Base-by-base conservation (phyloP, 2,888 invertebrate species). In the Phyto melanocephala region DNA sequence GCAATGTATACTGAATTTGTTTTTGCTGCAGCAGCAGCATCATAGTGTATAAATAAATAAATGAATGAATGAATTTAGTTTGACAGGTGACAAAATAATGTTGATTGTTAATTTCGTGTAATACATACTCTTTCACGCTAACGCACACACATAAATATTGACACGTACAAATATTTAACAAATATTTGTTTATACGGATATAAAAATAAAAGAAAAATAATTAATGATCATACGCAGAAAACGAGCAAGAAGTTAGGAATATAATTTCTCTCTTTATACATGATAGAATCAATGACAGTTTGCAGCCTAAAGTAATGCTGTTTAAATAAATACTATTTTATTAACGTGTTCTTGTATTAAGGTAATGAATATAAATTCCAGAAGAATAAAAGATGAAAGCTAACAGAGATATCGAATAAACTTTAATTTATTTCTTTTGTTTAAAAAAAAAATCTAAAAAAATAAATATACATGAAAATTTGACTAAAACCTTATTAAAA, bases 11-110 rank as follows among this genome's bases (percentile, higher is more conserved):
- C n/a, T n/a, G n/a, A n/a, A n/a, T n/a, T n/a, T n/a, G n/a, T n/a
- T n/a, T n/a, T n/a, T n/a, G n/a, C n/a, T n/a, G 5, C 45, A 4
- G 15, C 45, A 17, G 42, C 2, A 42, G 56, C 33, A 65, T 35
- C 45, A 35, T 54, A 45, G 24, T 68, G 60, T 77, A 68, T 67
- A 50, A 65, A 65, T 72, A 56, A 79, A 62, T 75, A 47, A 79
- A 62, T 75, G 78, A 78, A 82, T 75, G 78, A 71, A 79, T 75
- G 70, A 79, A 79, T 79, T 82, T 71, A 75, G 81, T 75, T 67
- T 81, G 83, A 80, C 85, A 84, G 84, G 80, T 83, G 81, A 84
- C 84, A 83, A 81, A 84, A 83, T 84, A 84, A 84, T 77, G 82
- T 77, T 68, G 75, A 82, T 72, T 75, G 75, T 82, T 75, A 78